Evolutionary conservation across 92 coral and sea anemone genomes (phyloP).

Genomic region (Pocillopora grandis): DNA sequence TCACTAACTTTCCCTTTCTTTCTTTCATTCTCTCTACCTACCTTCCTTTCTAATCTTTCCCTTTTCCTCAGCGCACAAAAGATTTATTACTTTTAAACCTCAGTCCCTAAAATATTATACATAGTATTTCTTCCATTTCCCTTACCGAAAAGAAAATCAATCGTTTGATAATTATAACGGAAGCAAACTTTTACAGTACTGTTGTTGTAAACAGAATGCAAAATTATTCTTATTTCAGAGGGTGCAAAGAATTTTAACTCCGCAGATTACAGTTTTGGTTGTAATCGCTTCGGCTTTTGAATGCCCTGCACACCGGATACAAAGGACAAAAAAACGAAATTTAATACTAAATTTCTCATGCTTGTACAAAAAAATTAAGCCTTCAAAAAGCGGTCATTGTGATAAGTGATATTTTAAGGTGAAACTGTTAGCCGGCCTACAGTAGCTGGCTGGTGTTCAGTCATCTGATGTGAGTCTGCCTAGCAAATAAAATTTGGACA

Average conservation of each 20-base stretch:
- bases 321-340: constrained; percentile 10
- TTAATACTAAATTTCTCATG: constrained; percentile 40
- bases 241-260: constrained; percentile 49
- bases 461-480: constrained; percentile 32
- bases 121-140: not conserved
- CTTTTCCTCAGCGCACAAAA: not conserved
- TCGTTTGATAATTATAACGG: constrained; percentile 21
- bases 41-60: not conserved
- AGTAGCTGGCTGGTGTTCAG: constrained; percentile 26
- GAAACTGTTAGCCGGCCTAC: constrained; percentile 21
- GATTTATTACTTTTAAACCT: constrained; percentile 10
- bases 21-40: constrained; percentile 8
- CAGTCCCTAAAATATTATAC: constrained; percentile 1
- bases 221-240: constrained; percentile 39
- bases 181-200: constrained; percentile 29
- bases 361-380: constrained; percentile 52
- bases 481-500: constrained; percentile 44
- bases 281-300: constrained; percentile 55
- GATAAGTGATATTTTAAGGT: constrained; percentile 40
- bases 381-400: constrained; percentile 42
- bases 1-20: not conserved
- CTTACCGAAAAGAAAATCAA: constrained; percentile 5
- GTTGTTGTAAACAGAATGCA: constrained; percentile 35
- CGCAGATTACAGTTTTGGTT: constrained; percentile 47
- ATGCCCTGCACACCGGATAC: constrained; percentile 23